These are phyloP conservation scores for Plutomurus gul DNA, from an alignment of 1,140 invertebrate species.

Conservation along the genomic window DNA sequence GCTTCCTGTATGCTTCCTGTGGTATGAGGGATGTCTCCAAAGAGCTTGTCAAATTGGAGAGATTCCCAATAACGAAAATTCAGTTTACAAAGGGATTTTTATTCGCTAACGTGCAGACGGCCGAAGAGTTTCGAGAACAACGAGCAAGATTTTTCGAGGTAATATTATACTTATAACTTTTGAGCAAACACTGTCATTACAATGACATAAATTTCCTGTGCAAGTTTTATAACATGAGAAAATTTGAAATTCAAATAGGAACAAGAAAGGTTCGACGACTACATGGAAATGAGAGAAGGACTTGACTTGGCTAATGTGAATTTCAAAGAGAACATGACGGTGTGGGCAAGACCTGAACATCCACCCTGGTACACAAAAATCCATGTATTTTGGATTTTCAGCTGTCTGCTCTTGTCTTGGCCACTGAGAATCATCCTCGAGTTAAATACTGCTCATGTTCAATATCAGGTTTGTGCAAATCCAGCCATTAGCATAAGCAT, in stretches of 20 bases:
- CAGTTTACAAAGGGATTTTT: constrained; percentile 80
- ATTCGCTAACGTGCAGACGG: constrained; percentile 77
- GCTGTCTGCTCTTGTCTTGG: constrained; percentile 80
- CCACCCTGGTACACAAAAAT: constrained; percentile 69
- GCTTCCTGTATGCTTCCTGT: constrained; percentile 77
- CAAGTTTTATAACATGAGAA: neutral
- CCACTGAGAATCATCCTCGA: constrained; percentile 79
- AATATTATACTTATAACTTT: neutral
- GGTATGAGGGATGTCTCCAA: constrained; percentile 81
- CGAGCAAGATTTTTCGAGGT: constrained; percentile 75
- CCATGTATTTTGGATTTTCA: constrained; percentile 74
- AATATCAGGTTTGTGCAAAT: constrained; percentile 71
- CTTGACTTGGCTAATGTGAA: constrained; percentile 72
- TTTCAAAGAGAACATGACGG: constrained; percentile 72
- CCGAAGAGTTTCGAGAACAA: constrained; percentile 82
- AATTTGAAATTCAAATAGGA: constrained; percentile 59
- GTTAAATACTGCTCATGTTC: constrained; percentile 81
- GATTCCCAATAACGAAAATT: constrained; percentile 75
- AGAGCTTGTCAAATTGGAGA: constrained; percentile 68
- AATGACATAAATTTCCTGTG: too few relatives aligned
- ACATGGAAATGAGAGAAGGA: constrained; percentile 87
- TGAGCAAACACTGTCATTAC: too few relatives aligned
- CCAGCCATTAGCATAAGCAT: neutral
- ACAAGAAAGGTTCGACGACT: constrained; percentile 79
- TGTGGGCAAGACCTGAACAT: constrained; percentile 67